These are phyloP conservation scores for Hydriomena furcata DNA, from an alignment of 2,888 invertebrate species.

Conservation along the genomic window DNA sequence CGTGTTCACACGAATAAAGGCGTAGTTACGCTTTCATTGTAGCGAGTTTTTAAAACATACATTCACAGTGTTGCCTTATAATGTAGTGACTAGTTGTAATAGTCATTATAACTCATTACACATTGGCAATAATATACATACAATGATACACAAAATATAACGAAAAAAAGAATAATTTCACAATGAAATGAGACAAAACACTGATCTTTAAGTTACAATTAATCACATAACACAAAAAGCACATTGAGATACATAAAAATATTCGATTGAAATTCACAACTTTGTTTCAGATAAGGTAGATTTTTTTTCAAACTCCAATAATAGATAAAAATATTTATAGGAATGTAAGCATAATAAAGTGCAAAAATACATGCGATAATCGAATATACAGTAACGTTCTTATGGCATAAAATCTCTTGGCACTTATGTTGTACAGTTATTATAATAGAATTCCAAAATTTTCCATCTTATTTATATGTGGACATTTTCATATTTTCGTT, in stretches of 20 bases:
- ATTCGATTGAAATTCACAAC: constrained; percentile 26
- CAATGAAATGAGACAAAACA: constrained; percentile 15
- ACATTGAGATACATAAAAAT: constrained; percentile 20
- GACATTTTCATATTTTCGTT: constrained; percentile 10
- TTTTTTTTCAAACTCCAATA: constrained; percentile 8
- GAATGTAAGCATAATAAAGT: constrained; percentile 25
- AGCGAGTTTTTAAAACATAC: background rate
- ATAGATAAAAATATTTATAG: constrained; percentile 10
- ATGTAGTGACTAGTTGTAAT: constrained; percentile 14
- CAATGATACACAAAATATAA: no score
- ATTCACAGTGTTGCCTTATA: background rate
- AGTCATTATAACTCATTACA: background rate
- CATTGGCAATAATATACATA: background rate
- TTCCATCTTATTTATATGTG: constrained; percentile 1
- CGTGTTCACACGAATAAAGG: constrained; percentile 24
- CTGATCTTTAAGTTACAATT: constrained; percentile 23
- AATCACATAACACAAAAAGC: constrained; percentile 32
- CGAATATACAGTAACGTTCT: background rate
- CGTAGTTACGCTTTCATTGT: constrained; percentile 12
- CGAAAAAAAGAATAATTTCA: constrained; percentile 2
- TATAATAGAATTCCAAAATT: constrained; percentile 5
- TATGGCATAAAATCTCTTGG: constrained; percentile 26
- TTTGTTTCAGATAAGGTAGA: constrained; percentile 8
- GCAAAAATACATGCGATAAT: constrained; percentile 10
- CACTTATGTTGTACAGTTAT: constrained; percentile 19